Evolutionary conservation across 2,113 vertebrate genomes (phyloP).

Genomic region (Sporophila hypoxantha): DNA sequence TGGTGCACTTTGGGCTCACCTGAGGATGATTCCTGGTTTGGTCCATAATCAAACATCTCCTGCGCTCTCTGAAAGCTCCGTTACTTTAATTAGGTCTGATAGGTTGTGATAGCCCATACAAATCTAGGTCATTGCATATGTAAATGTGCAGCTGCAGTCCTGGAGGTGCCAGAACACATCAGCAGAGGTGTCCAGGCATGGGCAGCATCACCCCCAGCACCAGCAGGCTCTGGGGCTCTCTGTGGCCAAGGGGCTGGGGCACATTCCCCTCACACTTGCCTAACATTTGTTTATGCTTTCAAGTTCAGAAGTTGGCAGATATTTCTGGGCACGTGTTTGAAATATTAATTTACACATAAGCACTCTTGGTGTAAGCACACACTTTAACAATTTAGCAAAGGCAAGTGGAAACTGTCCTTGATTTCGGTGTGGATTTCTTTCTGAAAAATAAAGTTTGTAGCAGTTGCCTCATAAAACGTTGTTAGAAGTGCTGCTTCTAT

Average conservation of each 20-base stretch:
- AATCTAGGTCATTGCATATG: conserved; percentile 90
- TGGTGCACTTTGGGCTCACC: background rate
- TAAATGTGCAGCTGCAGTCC: conserved; percentile 84
- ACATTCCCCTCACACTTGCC: background rate
- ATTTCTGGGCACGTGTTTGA: background rate
- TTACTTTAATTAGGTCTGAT: conserved; percentile 81
- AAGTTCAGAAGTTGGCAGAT: background rate
- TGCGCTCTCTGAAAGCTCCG: conserved; percentile 21
- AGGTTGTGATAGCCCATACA: conserved; percentile 79
- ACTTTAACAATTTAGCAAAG: background rate
- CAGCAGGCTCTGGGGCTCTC: background rate
- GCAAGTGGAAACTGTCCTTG: background rate
- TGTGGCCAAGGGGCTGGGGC: background rate
- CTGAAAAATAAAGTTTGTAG: background rate
- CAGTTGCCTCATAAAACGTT: background rate
- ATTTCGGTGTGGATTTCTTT: background rate
- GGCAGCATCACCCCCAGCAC: conserved; percentile 66
- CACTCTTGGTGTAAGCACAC: background rate
- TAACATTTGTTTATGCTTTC: background rate
- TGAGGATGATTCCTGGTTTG: background rate
- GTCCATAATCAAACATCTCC: background rate
- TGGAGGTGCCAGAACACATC: conserved; percentile 74
- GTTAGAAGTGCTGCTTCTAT: background rate
- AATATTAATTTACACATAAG: background rate
- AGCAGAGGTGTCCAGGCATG: conserved; percentile 73